Evolutionary conservation across 2,888 invertebrate genomes (phyloP).

Genomic region (Drosophila monieri): DNA sequence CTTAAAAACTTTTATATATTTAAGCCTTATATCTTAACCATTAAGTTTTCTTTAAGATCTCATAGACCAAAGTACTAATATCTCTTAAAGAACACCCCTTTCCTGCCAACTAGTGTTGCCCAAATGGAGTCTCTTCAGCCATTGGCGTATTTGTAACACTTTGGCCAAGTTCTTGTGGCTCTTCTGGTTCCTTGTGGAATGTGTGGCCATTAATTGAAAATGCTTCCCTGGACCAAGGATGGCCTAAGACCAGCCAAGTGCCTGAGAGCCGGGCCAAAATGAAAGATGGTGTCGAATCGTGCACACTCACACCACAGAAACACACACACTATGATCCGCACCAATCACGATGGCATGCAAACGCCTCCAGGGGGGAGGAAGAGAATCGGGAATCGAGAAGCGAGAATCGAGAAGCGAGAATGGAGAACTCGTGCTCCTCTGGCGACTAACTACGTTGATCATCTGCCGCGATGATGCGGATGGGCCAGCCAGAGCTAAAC

Average conservation of each 20-base stretch:
- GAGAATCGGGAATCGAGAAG: slow-evolving; percentile 1
- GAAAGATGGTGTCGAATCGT: slow-evolving; percentile 78
- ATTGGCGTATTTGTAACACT: slow-evolving; percentile 68
- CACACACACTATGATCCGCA: slow-evolving; percentile 51
- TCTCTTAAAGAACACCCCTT: not conserved
- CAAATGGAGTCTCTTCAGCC: slow-evolving; percentile 42
- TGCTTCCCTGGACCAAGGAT: slow-evolving; percentile 42
- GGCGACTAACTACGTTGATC: slow-evolving; percentile 54
- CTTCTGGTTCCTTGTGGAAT: slow-evolving; percentile 51
- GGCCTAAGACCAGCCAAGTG: slow-evolving; percentile 51
- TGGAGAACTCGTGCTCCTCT: slow-evolving; percentile 40
- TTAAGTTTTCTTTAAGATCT: no score
- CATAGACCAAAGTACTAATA: no score
- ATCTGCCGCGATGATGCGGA: slow-evolving; percentile 63
- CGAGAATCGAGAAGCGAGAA: slow-evolving; percentile 16
- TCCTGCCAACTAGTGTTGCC: slow-evolving; percentile 17
- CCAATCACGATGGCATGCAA: slow-evolving; percentile 77
- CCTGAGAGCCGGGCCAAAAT: slow-evolving; percentile 58
- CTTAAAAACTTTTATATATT: no score
- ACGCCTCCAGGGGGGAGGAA: slow-evolving; percentile 56
- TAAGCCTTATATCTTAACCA: no score
- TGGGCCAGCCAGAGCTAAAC: slow-evolving; percentile 67
- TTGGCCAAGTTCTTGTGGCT: slow-evolving; percentile 5
- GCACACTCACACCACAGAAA: slow-evolving; percentile 37
- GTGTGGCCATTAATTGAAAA: slow-evolving; percentile 79